Base-by-base conservation (phyloP, 2,113 vertebrate genomes). In the Craseonycteris thonglongyai region DNA sequence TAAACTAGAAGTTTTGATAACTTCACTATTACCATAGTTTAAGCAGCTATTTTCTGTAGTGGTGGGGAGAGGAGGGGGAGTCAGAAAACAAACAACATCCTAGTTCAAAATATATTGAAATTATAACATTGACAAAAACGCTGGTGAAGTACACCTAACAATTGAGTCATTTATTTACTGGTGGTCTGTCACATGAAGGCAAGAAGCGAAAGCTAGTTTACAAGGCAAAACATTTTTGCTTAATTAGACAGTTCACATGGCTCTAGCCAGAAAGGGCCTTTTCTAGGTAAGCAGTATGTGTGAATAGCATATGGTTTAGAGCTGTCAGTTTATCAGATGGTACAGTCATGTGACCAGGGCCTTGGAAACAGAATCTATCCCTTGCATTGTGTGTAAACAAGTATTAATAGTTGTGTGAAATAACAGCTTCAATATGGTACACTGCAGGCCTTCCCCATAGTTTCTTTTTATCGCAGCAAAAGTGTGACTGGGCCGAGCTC, bases 1-100 rank as follows among this genome's bases (percentile, higher is more conserved):
- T 45, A 35, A 86, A n/a, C 33, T 42, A 94, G 82, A 91, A 59
- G 91, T 79, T 91, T 95, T 88, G 69, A 86, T 54, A n/a, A 69
- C 38, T 68, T 84, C 66, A 38, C 65, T 61, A 59, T 69, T 12
- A n/a, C n/a, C n/a, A n/a, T n/a, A 38, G 21, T 71, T 69, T 3
- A 91, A 93, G 35, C 61, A 80, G 56, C 13, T 93, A 49, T 68
- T 94, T 95, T 56, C 42, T 91, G 56, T 11, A 30, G 49, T n/a
- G n/a, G n/a, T n/a, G n/a, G n/a, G n/a, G n/a, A n/a, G n/a, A n/a
- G n/a, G n/a, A n/a, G n/a, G n/a, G 47, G 45, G 18, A 75, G 12
- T 18, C 24, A 66, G 26, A 40, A 38, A 93, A 59, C n/a, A 72
- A 93, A 76, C 5, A 78, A 85, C 56, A 47, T 30, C 11, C 22